Base-by-base conservation (phyloP, 2,888 invertebrate genomes). In the Leucophenga montana region DNA sequence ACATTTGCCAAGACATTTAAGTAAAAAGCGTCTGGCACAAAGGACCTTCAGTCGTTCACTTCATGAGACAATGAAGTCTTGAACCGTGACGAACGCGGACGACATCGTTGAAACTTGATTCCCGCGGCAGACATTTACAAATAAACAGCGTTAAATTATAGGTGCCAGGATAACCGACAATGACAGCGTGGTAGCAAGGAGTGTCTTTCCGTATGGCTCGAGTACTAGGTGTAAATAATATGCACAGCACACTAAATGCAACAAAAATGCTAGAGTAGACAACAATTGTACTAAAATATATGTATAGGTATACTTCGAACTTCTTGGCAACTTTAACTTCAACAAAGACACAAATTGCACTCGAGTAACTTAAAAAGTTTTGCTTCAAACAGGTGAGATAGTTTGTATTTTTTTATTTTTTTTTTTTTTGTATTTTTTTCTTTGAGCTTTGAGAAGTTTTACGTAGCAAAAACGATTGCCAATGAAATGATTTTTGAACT, bases 81-180 rank as follows among this genome's bases (percentile, higher is more conserved):
- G 57, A 57, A 57, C 20, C 57, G 57, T 57, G 31, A 57, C 57
- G 57, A 22, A 50, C 6, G 50, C 50, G 18, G 6, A 31, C 56
- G 54, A 44, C 66, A 67, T 59, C 68, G 16, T 50, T 57, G 62
- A 44, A 62, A 62, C 46, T 62, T 57, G 69, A 72, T 71, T 69
- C 75, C 73, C 77, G 67, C 74, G 75, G 76, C 80, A 83, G 82
- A 79, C 82, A 83, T 83, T 79, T 81, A 81, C 81, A 81, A 83
- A 82, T 84, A 84, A 83, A 84, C 80, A 80, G 75, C 74, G 78
- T 76, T 79, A 83, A 84, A 83, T 83, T 83, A 84, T 82, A 81
- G 80, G 79, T 81, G 76, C 76, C 81, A 62, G 62, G 20, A 33
- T 61, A 61, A 39, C 33, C n/a, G 18, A 33, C n/a, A 57, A 57